Evolutionary conservation across 2,113 vertebrate genomes (phyloP), one percentile per base, ranked within the genome.

Genomic region (Enhydra lutris): DNA sequence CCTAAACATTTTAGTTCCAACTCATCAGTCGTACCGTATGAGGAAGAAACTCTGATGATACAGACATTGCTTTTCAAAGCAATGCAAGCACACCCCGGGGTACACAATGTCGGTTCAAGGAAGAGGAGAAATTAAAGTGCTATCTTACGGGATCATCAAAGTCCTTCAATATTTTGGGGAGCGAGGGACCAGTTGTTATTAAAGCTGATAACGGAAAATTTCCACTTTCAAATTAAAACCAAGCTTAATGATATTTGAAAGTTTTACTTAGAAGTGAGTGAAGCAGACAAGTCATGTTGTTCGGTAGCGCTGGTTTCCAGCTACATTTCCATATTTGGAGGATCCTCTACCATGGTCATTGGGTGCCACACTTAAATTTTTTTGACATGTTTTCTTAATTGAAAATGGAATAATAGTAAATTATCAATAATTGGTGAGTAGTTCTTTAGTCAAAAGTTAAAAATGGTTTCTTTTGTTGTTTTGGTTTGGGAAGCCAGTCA

Each of bases 1-100:
- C 91, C 83, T 29, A 83, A 94, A 90, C 94, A 96, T 96, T 98
- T 97, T 78, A 42, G 50, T 65, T 94, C 59, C 81, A 94, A 93
- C 81, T 95, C 52, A 71, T 88, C 36, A 39, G 92, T 63, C 50
- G 57, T 78, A 74, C 18, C 45, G 15, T 94, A 24, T 31, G 61
- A 96, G 45, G 9, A 80, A 50, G 52, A 80, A 65, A 89, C 20
- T 73, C 80, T 65, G 63, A 65, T 93, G 73, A 47, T 90, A 63
- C 0, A 90, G 39, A 94, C 52, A 36, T 69, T 80, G 88, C 45
- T 69, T 94, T 90, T n/a, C 47, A 74, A 96, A 83, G 21, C 63
- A 65, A 7, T 1, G 47, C 42, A 26, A 83, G 10, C 10, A 73
- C 17, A 67, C 8, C 18, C 50, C 14, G 71, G 50, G 31, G 20